phyloP scores from a whole-genome alignment of 1,140 invertebrate genomes.

The Calliopsis andreniformis region DNA sequence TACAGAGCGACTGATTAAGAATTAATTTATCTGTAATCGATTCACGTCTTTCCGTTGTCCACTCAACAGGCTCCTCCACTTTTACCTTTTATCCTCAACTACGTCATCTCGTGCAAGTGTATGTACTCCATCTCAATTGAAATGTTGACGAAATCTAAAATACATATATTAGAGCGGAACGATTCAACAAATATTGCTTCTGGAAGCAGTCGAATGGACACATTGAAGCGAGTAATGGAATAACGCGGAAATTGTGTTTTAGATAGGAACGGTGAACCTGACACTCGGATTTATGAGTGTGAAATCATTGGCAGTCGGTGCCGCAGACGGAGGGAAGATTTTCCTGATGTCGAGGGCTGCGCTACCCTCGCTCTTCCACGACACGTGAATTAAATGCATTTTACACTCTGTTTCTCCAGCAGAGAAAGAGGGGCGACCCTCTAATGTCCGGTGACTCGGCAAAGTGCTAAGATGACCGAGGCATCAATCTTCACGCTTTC shows the following conservation, averaged over 20 bases:
- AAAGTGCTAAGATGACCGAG: constrained; percentile 71
- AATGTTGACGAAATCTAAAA: background rate
- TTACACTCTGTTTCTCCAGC: constrained; percentile 70
- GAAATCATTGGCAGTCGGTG: constrained; percentile 50
- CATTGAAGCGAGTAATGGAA: constrained; percentile 39
- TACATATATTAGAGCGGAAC: background rate
- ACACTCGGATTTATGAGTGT: constrained; percentile 51
- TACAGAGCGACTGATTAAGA: constrained; percentile 34
- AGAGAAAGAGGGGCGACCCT: constrained; percentile 53
- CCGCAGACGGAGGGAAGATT: constrained; percentile 46
- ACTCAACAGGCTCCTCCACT: constrained; percentile 21
- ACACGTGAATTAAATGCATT: constrained; percentile 73
- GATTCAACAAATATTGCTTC: background rate
- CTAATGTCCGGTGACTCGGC: constrained; percentile 73
- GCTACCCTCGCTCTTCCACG: constrained; percentile 46
- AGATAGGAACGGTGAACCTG: constrained; percentile 44
- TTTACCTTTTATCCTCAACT: background rate
- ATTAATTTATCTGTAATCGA: constrained; percentile 52
- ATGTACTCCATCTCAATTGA: background rate
- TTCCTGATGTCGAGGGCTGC: constrained; percentile 16
- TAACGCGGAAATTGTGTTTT: constrained; percentile 47
- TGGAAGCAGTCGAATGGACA: constrained; percentile 7
- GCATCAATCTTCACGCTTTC: constrained; percentile 73
- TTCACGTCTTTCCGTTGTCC: constrained; percentile 40
- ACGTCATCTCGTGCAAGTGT: background rate